Conservation (phyloP, 1,140 invertebrate genomes). For the Meloidogyne chitwoodi region DNA sequence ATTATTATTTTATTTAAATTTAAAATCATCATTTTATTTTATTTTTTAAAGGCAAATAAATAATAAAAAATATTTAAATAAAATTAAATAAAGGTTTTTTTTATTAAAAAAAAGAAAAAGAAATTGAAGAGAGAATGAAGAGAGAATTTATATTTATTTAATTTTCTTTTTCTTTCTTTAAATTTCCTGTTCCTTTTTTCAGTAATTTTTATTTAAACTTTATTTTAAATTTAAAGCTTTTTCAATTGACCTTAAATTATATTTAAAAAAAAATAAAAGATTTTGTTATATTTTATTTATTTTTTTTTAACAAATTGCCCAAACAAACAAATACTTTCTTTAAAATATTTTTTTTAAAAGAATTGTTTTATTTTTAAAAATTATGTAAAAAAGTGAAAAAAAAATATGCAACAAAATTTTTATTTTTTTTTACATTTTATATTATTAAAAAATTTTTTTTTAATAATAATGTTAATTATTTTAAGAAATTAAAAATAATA, state of each 20-base stretch:
- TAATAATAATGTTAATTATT: too few species aligned
- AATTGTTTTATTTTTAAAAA: too few species aligned
- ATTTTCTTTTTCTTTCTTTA: not conserved
- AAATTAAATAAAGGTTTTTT: not conserved
- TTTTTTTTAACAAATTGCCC: constrained; percentile 3
- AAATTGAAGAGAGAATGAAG: not conserved
- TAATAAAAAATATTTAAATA: too few species aligned
- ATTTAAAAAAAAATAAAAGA: not conserved
- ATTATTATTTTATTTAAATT: too few species aligned
- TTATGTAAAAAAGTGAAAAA: too few species aligned
- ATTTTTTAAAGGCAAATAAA: too few species aligned
- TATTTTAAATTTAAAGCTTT: not conserved
- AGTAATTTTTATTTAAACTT: not conserved
- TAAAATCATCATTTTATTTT: too few species aligned
- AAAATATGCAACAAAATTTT: too few species aligned
- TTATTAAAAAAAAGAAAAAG: too few species aligned
- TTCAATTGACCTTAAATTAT: constrained; percentile 7
- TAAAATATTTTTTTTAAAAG: too few species aligned
- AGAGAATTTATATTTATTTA: not conserved
- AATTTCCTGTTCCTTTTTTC: not conserved
- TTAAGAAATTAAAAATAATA: too few species aligned
- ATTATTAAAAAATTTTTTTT: not conserved
- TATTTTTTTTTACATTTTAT: too few species aligned
- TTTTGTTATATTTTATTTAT: not conserved
- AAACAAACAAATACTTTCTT: not conserved